A percentile compares a stretch with the other conserved stretches of the same genome.
phyloP scores from a whole-genome alignment of 2,797 vertebrate species.

The Hyperoplus immaculatus region DNA sequence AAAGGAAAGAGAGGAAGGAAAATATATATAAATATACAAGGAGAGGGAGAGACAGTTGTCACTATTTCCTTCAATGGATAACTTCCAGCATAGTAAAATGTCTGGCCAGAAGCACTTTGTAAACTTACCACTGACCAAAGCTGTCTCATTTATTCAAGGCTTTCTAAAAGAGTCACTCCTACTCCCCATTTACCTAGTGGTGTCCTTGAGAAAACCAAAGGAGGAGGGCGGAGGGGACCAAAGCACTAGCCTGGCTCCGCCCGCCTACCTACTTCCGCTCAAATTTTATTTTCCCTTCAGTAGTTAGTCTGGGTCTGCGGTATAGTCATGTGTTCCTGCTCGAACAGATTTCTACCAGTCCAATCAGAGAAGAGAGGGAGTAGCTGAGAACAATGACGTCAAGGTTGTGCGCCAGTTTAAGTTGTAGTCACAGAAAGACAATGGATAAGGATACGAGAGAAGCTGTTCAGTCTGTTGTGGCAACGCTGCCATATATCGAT shows the following conservation, averaged over 20 bases:
- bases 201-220: constrained; percentile 48
- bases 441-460: too few species aligned
- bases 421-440: too few species aligned
- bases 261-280: too few species aligned
- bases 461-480: too few species aligned
- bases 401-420: too few species aligned
- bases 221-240: constrained; percentile 26
- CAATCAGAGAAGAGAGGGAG: too few species aligned
- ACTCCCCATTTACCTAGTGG: constrained; percentile 36
- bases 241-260: background rate
- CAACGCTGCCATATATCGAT: too few species aligned
- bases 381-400: too few species aligned
- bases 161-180: constrained; percentile 42
- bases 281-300: too few species aligned
- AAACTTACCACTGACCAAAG: constrained; percentile 45
- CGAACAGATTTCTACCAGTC: too few species aligned
- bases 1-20: background rate
- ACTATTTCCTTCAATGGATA: constrained; percentile 36
- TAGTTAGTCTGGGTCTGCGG: too few species aligned
- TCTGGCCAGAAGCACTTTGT: constrained; percentile 44
- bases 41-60: constrained; percentile 2
- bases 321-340: too few species aligned
- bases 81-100: constrained; percentile 49
- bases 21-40: background rate
- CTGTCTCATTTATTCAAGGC: constrained; percentile 49